These are phyloP conservation scores for Drosophila maculinotata DNA, from an alignment of 2,888 invertebrate species.

Conservation along the genomic window DNA sequence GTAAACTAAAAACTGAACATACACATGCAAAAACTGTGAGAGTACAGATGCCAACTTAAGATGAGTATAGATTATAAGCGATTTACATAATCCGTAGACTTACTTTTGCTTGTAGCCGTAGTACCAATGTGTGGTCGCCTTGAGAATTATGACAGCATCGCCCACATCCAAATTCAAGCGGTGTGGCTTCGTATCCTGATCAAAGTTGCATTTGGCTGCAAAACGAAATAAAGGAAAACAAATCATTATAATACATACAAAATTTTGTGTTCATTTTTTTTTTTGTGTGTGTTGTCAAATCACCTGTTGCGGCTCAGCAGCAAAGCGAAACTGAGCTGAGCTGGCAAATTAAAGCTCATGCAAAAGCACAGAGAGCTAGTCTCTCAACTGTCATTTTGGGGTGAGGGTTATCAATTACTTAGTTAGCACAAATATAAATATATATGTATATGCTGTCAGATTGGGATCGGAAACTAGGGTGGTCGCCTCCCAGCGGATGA, in stretches of 20 bases:
- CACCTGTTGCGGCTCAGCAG: conserved; percentile 43
- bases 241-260: not conserved
- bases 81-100: conserved; percentile 67
- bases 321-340: conserved; percentile 36
- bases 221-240: conserved; percentile 25
- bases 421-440: conserved; percentile 23
- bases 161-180: conserved; percentile 84
- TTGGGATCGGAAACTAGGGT: conserved; percentile 40
- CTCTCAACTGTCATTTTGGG: conserved; percentile 37
- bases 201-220: conserved; percentile 85
- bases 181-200: conserved; percentile 84
- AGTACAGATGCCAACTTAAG: too few species aligned
- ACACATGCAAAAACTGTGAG: not conserved
- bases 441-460: conserved; percentile 4
- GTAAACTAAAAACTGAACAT: too few species aligned
- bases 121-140: conserved; percentile 85
- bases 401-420: conserved; percentile 77
- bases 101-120: conserved; percentile 85
- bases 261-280: conserved; percentile 1
- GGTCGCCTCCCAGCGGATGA: conserved; percentile 22
- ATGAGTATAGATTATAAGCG: conserved; percentile 26
- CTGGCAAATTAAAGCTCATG: conserved; percentile 30
- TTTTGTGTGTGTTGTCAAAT: conserved; percentile 5
- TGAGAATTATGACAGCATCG: conserved; percentile 84
- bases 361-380: conserved; percentile 4